Evolutionary conservation across 1,140 invertebrate species (phyloP).

Genomic region (Melitaea cinxia): DNA sequence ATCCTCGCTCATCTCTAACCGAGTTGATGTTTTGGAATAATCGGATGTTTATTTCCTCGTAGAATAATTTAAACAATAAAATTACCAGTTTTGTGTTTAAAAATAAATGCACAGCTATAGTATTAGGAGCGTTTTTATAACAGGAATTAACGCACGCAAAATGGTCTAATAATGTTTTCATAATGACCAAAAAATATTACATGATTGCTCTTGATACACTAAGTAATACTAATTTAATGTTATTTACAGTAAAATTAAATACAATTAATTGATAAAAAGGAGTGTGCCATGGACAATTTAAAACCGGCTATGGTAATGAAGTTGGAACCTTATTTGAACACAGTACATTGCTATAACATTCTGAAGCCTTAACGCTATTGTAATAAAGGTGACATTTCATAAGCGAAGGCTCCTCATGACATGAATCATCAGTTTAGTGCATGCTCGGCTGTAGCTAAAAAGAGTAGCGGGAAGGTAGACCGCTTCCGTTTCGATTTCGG

Average conservation of each 20-base stretch:
- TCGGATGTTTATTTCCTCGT: neutral
- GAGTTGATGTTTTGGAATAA: neutral
- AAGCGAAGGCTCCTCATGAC: neutral
- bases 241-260: neutral
- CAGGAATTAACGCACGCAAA: too few species aligned
- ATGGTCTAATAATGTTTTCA: too few species aligned
- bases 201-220: too few species aligned
- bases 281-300: conserved; percentile 13
- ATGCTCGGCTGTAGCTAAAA: conserved; percentile 13
- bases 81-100: neutral
- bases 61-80: neutral
- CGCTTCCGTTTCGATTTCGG: conserved; percentile 8
- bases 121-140: neutral
- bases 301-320: conserved; percentile 20
- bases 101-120: neutral
- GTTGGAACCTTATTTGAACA: conserved; percentile 4
- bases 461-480: conserved; percentile 11
- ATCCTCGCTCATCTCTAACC: conserved; percentile 15
- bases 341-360: neutral
- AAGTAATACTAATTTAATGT: neutral
- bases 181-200: too few species aligned
- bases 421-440: conserved; percentile 16
- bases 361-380: neutral
- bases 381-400: neutral
- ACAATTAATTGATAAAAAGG: neutral